Evolutionary conservation across 2,113 vertebrate species (phyloP).

Genomic region (Oreochromis tanganicae): DNA sequence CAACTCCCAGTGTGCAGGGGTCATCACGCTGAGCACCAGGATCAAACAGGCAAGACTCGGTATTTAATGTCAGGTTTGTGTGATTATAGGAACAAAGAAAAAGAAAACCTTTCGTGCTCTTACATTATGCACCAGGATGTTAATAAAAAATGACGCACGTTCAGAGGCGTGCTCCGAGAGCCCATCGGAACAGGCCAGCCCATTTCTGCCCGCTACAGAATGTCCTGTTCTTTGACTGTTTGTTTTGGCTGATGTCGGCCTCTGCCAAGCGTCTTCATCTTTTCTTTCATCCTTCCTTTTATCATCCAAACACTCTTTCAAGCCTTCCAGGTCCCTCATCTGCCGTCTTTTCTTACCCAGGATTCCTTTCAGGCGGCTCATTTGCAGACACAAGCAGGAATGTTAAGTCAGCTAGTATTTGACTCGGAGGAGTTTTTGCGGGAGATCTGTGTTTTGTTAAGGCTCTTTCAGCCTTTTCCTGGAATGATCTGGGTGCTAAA

Average conservation of each 20-base stretch:
- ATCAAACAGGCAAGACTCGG: background rate
- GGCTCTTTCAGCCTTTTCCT: conserved; percentile 45
- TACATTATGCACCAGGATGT: background rate
- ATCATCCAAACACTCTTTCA: conserved; percentile 19
- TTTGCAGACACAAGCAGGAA: conserved; percentile 4
- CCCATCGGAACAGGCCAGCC: conserved; percentile 37
- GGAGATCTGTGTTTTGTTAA: conserved; percentile 15
- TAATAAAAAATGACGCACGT: conserved; percentile 32
- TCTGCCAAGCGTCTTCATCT: conserved; percentile 52
- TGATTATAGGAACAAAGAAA: background rate
- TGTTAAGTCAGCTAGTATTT: conserved; percentile 19
- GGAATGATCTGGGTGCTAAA: conserved; percentile 67
- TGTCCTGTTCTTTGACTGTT: conserved; percentile 74
- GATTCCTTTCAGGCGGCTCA: background rate
- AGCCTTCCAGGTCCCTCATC: conserved; percentile 21
- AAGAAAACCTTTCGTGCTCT: background rate
- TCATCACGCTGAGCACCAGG: background rate
- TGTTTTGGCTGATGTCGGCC: conserved; percentile 62
- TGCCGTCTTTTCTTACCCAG: background rate
- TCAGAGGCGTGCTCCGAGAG: conserved; percentile 39
- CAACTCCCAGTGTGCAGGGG: background rate
- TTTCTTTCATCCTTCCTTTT: conserved; percentile 36
- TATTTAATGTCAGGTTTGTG: background rate
- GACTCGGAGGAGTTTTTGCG: background rate
- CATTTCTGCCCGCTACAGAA: conserved; percentile 50